These are phyloP conservation scores for Cepphus grylle DNA, from an alignment of 2,113 vertebrate genomes.

Conservation along the genomic window DNA sequence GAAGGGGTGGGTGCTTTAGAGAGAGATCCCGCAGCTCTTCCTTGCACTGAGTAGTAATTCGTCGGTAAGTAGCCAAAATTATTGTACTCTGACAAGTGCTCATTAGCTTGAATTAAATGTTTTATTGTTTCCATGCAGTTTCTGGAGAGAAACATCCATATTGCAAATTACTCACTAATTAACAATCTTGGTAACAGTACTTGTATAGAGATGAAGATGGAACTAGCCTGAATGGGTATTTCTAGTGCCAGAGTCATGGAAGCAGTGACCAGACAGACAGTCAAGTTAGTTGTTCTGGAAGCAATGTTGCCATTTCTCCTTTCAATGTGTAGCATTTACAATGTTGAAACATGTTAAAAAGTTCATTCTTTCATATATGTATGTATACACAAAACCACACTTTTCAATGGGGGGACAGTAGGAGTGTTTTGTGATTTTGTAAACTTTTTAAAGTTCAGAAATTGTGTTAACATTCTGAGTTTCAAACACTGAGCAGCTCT, in stretches of 20 bases:
- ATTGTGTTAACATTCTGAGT: not conserved
- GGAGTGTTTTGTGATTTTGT: not conserved
- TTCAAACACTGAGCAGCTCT: not conserved
- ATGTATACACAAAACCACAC: fast-evolving
- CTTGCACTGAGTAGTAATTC: not conserved
- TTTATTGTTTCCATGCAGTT: not conserved
- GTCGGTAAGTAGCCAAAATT: not conserved
- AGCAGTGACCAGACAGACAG: not conserved
- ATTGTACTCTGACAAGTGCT: not conserved
- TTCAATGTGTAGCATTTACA: not conserved
- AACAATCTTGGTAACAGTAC: not conserved
- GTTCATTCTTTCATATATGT: not conserved
- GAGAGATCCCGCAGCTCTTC: not conserved
- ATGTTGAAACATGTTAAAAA: not conserved
- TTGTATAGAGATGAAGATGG: not conserved
- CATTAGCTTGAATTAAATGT: not conserved
- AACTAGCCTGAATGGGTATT: not conserved
- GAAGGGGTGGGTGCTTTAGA: not conserved
- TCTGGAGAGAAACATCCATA: not conserved
- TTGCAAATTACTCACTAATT: not conserved
- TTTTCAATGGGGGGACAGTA: not conserved
- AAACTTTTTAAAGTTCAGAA: not conserved
- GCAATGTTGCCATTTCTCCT: not conserved
- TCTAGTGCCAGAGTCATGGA: not conserved
- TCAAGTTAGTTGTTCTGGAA: not conserved